phyloP scores from a whole-genome alignment of 2,888 invertebrate genomes.

The Lycophotia porphyrea region DNA sequence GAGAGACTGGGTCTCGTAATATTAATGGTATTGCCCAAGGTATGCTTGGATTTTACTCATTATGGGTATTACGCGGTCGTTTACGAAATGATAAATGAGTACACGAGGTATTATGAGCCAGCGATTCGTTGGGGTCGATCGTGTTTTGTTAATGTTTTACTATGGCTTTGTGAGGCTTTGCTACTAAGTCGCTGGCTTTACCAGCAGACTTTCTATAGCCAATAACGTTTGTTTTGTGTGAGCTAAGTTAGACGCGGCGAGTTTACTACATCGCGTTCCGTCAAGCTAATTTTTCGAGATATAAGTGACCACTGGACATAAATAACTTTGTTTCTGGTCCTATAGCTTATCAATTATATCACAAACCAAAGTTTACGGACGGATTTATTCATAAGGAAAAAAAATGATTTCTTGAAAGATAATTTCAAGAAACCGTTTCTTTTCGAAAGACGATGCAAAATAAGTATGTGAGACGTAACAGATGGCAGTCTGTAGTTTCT shows the following conservation, averaged over 20 bases:
- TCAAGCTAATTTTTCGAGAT: slow-evolving; percentile 45
- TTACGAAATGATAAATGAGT: slow-evolving; percentile 88
- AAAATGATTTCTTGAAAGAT: neutral
- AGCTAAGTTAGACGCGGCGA: slow-evolving; percentile 43
- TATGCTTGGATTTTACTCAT: slow-evolving; percentile 90
- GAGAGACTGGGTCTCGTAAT: slow-evolving; percentile 81
- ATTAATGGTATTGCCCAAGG: slow-evolving; percentile 88
- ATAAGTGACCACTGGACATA: slow-evolving; percentile 35
- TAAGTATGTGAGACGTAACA: neutral
- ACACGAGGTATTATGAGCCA: slow-evolving; percentile 79
- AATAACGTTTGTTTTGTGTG: slow-evolving; percentile 67
- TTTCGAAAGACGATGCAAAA: neutral
- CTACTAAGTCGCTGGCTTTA: slow-evolving; percentile 63
- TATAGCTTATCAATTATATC: slow-evolving; percentile 31
- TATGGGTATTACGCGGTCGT: slow-evolving; percentile 88
- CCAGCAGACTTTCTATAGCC: slow-evolving; percentile 62
- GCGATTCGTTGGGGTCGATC: slow-evolving; percentile 76
- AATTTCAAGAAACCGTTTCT: neutral
- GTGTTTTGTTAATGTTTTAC: slow-evolving; percentile 84
- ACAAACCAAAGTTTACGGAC: neutral
- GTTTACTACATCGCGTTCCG: slow-evolving; percentile 42
- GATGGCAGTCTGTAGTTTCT: neutral
- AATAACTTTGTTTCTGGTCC: slow-evolving; percentile 24
- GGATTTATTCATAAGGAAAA: slow-evolving; percentile 1
- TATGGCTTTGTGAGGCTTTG: slow-evolving; percentile 76